phyloP scores from a whole-genome alignment of 1,140 invertebrate genomes.

The Drosophila novamexicana region DNA sequence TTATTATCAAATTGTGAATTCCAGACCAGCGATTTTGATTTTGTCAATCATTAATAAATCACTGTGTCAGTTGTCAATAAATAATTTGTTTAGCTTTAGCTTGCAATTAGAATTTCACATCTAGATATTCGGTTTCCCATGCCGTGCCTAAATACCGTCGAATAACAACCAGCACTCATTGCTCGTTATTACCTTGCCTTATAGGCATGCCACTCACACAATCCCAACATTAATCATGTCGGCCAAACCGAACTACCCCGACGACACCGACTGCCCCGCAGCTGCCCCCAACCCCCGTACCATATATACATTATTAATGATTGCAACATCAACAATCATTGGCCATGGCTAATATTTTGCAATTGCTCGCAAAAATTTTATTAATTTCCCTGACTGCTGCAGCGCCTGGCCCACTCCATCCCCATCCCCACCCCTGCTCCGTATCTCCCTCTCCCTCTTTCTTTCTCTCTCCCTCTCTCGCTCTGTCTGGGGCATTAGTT shows the following conservation, averaged over 20 bases:
- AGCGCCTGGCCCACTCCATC: not conserved
- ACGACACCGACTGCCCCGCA: not conserved
- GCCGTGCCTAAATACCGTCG: not conserved
- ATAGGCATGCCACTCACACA: slow-evolving; percentile 56
- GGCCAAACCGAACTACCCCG: not conserved
- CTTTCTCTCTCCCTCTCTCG: not conserved
- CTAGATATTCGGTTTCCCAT: not conserved
- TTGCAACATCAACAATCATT: slow-evolving; percentile 58
- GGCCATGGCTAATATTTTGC: slow-evolving; percentile 60
- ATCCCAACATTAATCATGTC: slow-evolving; percentile 55
- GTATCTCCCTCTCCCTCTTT: not conserved
- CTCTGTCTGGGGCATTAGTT: slow-evolving; percentile 25
- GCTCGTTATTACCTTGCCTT: slow-evolving; percentile 43
- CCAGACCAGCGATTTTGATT: too few species aligned
- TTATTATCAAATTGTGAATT: too few species aligned
- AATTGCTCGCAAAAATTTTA: slow-evolving; percentile 57
- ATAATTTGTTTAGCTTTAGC: slow-evolving; percentile 6
- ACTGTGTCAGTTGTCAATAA: slow-evolving; percentile 7
- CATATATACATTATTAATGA: slow-evolving; percentile 47
- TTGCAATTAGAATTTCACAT: slow-evolving; percentile 10
- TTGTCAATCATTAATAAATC: slow-evolving; percentile 13
- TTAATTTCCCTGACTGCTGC: slow-evolving; percentile 32
- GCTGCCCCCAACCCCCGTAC: not conserved
- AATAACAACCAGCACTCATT: slow-evolving; percentile 14
- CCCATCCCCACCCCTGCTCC: not conserved